Conservation (phyloP, 2,888 invertebrate genomes). For the Clunio marinus region DNA sequence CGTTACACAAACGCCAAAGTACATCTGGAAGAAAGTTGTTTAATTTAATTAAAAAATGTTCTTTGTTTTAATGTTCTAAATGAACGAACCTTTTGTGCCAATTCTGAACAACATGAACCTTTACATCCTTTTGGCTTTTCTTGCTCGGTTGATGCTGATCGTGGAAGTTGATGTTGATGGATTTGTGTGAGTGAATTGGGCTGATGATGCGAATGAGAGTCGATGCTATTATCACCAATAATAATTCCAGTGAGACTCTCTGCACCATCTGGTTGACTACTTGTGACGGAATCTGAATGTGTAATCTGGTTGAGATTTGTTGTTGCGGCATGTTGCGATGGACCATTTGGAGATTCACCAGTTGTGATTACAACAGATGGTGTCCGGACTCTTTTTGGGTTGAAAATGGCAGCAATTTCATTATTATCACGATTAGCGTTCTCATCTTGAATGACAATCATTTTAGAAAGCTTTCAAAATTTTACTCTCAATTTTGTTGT, state of each 20-base stretch:
- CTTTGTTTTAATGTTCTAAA: too few relatives aligned
- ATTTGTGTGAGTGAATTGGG: conserved; percentile 39
- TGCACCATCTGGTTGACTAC: conserved; percentile 61
- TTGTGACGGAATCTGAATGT: conserved; percentile 56
- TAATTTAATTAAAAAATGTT: neutral
- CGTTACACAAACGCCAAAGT: conserved; percentile 83
- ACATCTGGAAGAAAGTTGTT: conserved; percentile 59
- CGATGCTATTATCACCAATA: conserved; percentile 14
- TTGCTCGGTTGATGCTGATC: conserved; percentile 42
- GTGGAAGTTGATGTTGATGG: conserved; percentile 39
- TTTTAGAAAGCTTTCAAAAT: neutral
- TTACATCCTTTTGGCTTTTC: conserved; percentile 57
- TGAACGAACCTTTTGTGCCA: conserved; percentile 84
- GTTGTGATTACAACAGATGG: conserved; percentile 67
- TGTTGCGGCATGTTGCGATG: conserved; percentile 53
- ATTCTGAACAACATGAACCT: conserved; percentile 73
- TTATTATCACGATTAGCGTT: conserved; percentile 52
- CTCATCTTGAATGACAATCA: conserved; percentile 36
- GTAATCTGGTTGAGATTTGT: conserved; percentile 54
- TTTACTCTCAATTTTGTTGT: neutral
- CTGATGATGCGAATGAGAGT: conserved; percentile 39
- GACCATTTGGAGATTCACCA: conserved; percentile 56
- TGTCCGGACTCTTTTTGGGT: conserved; percentile 66
- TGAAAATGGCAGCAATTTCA: conserved; percentile 76
- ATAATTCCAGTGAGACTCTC: conserved; percentile 44